Evolutionary conservation across 2,888 invertebrate species (phyloP).

Genomic region (Nipponacmea schrenckii): DNA sequence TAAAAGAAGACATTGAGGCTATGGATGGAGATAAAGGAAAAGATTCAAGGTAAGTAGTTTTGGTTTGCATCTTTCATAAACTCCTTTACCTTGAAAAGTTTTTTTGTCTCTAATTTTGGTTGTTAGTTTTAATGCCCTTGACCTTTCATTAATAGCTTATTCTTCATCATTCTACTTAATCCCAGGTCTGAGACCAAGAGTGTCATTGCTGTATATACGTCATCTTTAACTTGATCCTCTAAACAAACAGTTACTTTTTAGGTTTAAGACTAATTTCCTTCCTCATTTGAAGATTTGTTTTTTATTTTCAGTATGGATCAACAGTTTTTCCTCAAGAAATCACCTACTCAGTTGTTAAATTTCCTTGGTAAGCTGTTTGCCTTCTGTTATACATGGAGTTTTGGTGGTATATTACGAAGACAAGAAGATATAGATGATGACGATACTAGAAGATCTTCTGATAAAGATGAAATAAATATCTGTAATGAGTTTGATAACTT

Average conservation of each 20-base stretch:
- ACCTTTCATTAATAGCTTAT: too few species aligned
- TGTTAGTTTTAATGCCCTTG: too few species aligned
- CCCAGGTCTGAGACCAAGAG: too few species aligned
- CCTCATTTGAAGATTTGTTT: too few species aligned
- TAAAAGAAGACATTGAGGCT: slow-evolving; percentile 42
- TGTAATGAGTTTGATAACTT: slow-evolving; percentile 67
- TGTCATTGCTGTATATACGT: too few species aligned
- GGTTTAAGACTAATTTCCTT: too few species aligned
- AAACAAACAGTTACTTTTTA: too few species aligned
- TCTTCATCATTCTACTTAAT: too few species aligned
- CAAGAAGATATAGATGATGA: slow-evolving; percentile 64
- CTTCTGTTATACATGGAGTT: slow-evolving; percentile 67
- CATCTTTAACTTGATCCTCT: too few species aligned
- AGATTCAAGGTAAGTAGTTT: not conserved
- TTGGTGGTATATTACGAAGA: slow-evolving; percentile 64
- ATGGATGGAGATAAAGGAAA: slow-evolving; percentile 24
- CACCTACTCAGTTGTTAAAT: slow-evolving; percentile 57
- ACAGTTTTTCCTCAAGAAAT: slow-evolving; percentile 61
- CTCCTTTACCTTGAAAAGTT: too few species aligned
- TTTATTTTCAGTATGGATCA: slow-evolving; percentile 31
- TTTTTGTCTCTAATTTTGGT: too few species aligned
- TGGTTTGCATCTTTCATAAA: not conserved
- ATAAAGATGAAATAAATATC: slow-evolving; percentile 54
- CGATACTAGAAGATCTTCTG: slow-evolving; percentile 43
- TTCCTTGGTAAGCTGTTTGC: slow-evolving; percentile 66